Evolutionary conservation across 2,888 invertebrate genomes (phyloP), one percentile per base, ranked within the genome.

Genomic region (Helleia helle): DNA sequence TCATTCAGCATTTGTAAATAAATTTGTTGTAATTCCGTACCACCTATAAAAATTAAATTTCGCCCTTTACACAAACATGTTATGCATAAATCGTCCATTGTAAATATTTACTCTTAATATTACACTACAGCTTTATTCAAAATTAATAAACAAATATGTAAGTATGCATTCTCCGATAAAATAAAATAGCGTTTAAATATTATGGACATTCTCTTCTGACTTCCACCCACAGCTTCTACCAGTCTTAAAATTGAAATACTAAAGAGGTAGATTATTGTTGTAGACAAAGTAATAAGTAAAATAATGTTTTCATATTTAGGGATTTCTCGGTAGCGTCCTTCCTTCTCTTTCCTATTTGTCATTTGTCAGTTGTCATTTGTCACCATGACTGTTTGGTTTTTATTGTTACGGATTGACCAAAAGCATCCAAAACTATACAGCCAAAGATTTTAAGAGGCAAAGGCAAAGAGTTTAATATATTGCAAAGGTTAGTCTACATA

Each of bases 51-150:
- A 41, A 49, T 56, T 8, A 79, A 43, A 48, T 67, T 75, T 38
- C 80, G 53, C 0, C 66, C 83, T 0, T 55, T 44, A 49, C 71
- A 69, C 31, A 77, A 48, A 44, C 80, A 81, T 7, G 68, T 62
- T 1, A 70, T 58, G 40, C 80, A 81, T 36, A 75, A 52, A 25
- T 65, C 65, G 1, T 64, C 69, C 80, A 91, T 84, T 38, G 46
- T 60, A 22, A 12, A 11, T 22, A 22, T 12, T 1, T 11, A 18
- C 34, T 22, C 22, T 18, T 18, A 18, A 1, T 2, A 18, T 8
- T 22, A 7, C 1, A 2, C 17, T 5, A 17, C 17, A 9, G 9
- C 17, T 17, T 11, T 11, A 18, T 34, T 11, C 6, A 6, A 22
- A 34, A 18, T 11, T 17, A 34, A 22, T 7, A 31, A 13, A 31